A percentile compares a stretch with the other conserved stretches of the same genome.
These are phyloP conservation scores for Crioceris asparagi DNA, from an alignment of 2,888 invertebrate genomes.

Conservation along the genomic window DNA sequence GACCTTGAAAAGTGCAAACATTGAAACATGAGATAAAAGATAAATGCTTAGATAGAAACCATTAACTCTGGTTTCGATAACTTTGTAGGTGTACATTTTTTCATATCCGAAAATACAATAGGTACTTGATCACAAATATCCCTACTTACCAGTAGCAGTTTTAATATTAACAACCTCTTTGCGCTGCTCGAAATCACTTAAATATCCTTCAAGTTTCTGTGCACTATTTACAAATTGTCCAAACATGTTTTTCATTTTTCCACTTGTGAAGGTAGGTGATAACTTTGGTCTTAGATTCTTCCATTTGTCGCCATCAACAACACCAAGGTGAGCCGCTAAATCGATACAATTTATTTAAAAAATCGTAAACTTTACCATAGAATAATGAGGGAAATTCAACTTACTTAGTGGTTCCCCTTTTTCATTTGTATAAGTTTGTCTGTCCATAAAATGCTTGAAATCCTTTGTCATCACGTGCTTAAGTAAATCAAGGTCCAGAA, in stretches of 20 bases:
- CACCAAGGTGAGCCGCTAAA: slow-evolving; percentile 24
- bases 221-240: slow-evolving; percentile 44
- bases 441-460: slow-evolving; percentile 30
- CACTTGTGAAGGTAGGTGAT: slow-evolving; percentile 24
- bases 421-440: slow-evolving; percentile 28
- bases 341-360: no score
- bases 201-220: slow-evolving; percentile 6
- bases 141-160: slow-evolving; percentile 10
- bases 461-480: slow-evolving; percentile 31
- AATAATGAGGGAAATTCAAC: no score
- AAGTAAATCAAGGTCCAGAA: slow-evolving; percentile 30
- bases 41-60: no score
- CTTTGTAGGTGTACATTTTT: no score
- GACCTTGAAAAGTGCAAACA: no score
- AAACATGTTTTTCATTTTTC: slow-evolving; percentile 47
- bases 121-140: no score
- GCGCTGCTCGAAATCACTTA: slow-evolving; percentile 2
- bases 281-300: slow-evolving; percentile 34
- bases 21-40: no score
- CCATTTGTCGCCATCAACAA: slow-evolving; percentile 33
- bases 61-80: no score
- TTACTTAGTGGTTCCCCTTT: slow-evolving; percentile 26
- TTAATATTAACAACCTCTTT: slow-evolving; percentile 11
- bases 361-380: no score
- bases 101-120: no score